Evolutionary conservation across 2,113 vertebrate species (phyloP).

Genomic region (Dipodomys merriami): DNA sequence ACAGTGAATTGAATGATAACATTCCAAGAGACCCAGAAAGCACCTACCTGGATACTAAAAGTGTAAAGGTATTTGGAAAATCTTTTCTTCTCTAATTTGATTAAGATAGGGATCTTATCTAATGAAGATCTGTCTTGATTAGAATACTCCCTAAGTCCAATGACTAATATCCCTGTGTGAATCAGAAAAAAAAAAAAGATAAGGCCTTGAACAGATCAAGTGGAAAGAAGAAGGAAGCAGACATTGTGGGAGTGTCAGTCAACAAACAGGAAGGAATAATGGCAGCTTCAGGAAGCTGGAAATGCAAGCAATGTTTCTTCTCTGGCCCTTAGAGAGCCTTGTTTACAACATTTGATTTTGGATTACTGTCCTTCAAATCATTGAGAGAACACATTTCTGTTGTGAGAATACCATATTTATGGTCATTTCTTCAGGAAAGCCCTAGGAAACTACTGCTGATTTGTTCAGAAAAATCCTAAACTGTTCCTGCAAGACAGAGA

Average conservation of each 20-base stretch:
- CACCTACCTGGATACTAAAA: background rate
- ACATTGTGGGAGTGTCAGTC: background rate
- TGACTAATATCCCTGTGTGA: background rate
- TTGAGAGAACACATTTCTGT: background rate
- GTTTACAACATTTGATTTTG: background rate
- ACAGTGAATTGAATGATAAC: background rate
- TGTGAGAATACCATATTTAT: background rate
- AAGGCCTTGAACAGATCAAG: too few relatives aligned
- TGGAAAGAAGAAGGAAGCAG: background rate
- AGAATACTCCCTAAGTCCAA: background rate
- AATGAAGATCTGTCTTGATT: background rate
- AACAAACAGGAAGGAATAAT: background rate
- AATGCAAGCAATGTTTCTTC: background rate
- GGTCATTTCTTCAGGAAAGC: background rate
- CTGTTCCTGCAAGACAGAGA: background rate
- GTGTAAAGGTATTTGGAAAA: conserved; percentile 17
- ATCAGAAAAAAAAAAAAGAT: background rate
- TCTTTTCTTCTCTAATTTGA: background rate
- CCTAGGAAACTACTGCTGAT: background rate
- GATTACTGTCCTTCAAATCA: background rate
- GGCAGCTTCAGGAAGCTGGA: background rate
- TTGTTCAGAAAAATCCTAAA: background rate
- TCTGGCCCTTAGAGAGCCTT: background rate
- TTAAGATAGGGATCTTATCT: background rate
- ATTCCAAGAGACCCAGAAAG: accelerated